These are phyloP conservation scores for Oxygymnocypris stewartii DNA, from an alignment of 2,113 vertebrate genomes.

Conservation along the genomic window DNA sequence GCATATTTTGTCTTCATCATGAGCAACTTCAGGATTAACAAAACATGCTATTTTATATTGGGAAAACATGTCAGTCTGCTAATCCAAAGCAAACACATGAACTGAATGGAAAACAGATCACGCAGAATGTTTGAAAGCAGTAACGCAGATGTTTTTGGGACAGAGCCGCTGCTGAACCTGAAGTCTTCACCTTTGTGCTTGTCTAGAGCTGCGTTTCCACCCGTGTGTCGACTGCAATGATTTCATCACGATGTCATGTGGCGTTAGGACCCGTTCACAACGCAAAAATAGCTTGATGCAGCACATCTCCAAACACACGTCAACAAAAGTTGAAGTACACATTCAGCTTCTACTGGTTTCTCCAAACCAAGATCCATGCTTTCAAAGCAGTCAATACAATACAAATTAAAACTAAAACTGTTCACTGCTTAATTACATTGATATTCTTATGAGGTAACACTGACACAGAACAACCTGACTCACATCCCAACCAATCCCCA, in stretches of 20 bases:
- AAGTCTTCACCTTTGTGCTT: neutral
- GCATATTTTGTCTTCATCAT: slow-evolving; percentile 1
- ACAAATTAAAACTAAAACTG: too few species aligned
- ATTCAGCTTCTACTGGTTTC: neutral
- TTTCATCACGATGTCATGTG: slow-evolving; percentile 30
- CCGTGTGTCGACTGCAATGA: neutral
- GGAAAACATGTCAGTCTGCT: neutral
- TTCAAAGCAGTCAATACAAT: neutral
- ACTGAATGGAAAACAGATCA: slow-evolving; percentile 8
- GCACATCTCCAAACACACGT: neutral
- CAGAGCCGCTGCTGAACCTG: neutral
- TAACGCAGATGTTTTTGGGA: slow-evolving; percentile 35
- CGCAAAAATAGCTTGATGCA: neutral
- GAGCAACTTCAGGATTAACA: slow-evolving; percentile 6
- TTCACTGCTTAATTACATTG: neutral
- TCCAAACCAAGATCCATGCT: neutral
- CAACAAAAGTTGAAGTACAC: neutral
- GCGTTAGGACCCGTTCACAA: neutral
- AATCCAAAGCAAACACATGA: slow-evolving; percentile 41
- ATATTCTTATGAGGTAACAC: neutral
- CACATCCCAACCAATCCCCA: too few species aligned
- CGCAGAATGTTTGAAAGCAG: slow-evolving; percentile 7
- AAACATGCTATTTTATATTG: slow-evolving; percentile 18
- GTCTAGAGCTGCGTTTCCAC: slow-evolving; percentile 25
- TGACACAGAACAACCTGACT: neutral